phyloP scores from a whole-genome alignment of 2,113 vertebrate genomes.

The Lates calcarifer region DNA sequence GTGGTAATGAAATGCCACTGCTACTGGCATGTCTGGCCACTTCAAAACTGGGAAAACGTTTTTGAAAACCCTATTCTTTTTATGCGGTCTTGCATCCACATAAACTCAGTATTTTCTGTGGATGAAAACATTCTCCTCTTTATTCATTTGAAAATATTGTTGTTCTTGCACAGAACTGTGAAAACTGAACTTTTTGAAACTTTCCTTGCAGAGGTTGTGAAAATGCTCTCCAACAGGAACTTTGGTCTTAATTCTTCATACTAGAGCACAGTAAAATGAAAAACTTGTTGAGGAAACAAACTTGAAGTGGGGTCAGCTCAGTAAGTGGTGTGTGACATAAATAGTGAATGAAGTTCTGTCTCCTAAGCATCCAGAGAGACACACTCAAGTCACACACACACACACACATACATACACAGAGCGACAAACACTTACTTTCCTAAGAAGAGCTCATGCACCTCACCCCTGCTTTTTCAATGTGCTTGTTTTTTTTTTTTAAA shows the following conservation, averaged over 20 bases:
- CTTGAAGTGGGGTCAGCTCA: slow-evolving; percentile 36
- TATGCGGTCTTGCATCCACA: no score
- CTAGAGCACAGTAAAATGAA: slow-evolving; percentile 3
- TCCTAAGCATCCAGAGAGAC: slow-evolving; percentile 28
- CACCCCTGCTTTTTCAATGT: slow-evolving; percentile 27
- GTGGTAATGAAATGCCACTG: no score
- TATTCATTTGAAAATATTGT: no score
- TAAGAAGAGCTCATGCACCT: slow-evolving; percentile 49
- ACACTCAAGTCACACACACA: slow-evolving; percentile 31
- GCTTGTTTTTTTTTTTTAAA: slow-evolving; percentile 56
- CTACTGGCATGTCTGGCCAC: neutral
- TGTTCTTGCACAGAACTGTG: no score
- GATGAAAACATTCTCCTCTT: no score
- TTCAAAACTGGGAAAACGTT: neutral
- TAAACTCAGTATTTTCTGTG: neutral
- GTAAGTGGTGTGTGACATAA: slow-evolving; percentile 54
- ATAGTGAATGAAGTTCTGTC: slow-evolving; percentile 59
- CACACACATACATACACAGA: slow-evolving; percentile 8
- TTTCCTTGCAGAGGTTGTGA: neutral
- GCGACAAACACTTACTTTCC: slow-evolving; percentile 63
- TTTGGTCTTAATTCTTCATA: slow-evolving; percentile 4
- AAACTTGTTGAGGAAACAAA: slow-evolving; percentile 48
- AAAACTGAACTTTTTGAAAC: no score
- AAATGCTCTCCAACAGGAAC: neutral
- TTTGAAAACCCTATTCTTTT: no score